Evolutionary conservation across 2,797 vertebrate species (phyloP), one percentile per base, ranked within the genome.

Genomic region (Neosalanx taihuensis): DNA sequence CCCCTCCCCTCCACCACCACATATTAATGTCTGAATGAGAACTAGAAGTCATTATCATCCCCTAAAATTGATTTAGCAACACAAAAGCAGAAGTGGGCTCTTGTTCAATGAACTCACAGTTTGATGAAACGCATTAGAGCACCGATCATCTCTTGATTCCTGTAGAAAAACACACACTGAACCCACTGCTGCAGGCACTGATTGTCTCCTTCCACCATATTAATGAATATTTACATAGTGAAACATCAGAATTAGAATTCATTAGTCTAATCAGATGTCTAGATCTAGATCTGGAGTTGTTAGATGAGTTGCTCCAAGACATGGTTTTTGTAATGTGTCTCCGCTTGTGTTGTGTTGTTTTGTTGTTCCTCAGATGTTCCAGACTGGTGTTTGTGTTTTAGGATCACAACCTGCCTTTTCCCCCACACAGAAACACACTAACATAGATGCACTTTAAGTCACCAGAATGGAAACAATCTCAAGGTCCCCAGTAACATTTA

Each of bases 171-270:
- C 23, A 26, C 23, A 26, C 73, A 75, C 69, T 73, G 70, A 81
- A 90, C 85, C 82, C 77, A 82, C 79, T 64, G 89, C 91, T 89
- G 82, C 77, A 89, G 90, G 92, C 89, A 75, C 84, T 85, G 88
- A 90, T 91, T 90, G 85, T 91, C 85, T 89, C 86, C 64, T 81
- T 91, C 89, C 90, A 72, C 89, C 84, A 77, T 84, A 89, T 89
- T 91, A 89, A 92, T 89, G 90, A 91, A 92, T 87, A 93, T 93
- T 92, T 91, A 91, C 90, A 93, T 90, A 89, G 86, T 90, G 89
- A 92, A 93, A 92, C 89, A 92, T 78, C 89, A 76, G 87, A 92
- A 93, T 92, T 92, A 92, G 89, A 92, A 93, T 93, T 92, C 89
- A 93, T 93, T 92, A 92, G 89, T 82, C 77, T 84, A 91, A 93